Percentiles rank a stretch among this genome's conserved stretches.
Conservation (phyloP, 2,888 invertebrate genomes). For the Chymomyza procnemis region DNA sequence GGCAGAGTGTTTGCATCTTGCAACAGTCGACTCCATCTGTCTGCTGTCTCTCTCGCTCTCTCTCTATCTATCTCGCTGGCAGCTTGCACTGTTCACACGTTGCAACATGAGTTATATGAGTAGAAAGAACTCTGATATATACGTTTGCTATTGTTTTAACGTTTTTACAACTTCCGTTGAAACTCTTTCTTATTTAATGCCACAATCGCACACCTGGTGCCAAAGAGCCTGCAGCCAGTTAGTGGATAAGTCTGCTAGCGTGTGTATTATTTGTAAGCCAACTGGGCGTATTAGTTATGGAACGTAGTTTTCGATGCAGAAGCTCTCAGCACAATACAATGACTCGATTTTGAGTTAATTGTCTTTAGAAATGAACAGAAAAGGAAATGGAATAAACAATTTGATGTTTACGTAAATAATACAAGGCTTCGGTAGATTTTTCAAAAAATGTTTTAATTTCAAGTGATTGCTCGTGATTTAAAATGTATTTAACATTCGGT, state of each 20-base stretch:
- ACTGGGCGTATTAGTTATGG: background rate
- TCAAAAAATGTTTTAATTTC: no score
- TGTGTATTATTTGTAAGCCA: background rate
- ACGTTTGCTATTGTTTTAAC: constrained; percentile 30
- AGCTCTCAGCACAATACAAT: no score
- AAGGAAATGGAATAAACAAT: no score
- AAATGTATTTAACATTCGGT: no score
- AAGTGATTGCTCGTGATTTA: no score
- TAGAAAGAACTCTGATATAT: background rate
- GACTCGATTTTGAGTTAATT: no score
- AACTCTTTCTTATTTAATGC: constrained; percentile 20
- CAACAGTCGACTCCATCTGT: constrained; percentile 11
- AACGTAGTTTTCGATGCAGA: background rate
- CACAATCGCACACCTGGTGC: background rate
- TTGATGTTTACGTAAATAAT: no score
- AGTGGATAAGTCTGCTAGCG: background rate
- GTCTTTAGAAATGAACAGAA: no score
- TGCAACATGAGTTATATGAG: background rate
- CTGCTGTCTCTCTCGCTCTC: background rate
- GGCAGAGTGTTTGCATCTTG: constrained; percentile 53
- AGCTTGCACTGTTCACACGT: background rate
- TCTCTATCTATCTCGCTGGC: background rate
- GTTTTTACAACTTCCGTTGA: constrained; percentile 58
- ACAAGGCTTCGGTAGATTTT: no score
- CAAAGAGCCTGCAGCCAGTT: background rate